Conservation (phyloP, 2,888 invertebrate species). For the Mesochorus sp. region DNA sequence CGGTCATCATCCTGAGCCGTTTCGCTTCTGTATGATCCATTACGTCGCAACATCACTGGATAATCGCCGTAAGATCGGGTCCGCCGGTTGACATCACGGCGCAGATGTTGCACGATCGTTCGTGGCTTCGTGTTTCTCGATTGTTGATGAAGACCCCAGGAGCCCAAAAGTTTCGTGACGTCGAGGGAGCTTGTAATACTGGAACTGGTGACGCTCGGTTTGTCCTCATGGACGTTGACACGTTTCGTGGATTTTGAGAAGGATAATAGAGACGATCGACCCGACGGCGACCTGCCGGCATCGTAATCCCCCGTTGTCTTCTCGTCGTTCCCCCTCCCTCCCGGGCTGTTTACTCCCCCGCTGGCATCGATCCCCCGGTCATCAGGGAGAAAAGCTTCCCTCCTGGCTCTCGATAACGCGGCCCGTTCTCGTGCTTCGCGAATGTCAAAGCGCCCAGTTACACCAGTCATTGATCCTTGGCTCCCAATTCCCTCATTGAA, state of each 20-base stretch:
- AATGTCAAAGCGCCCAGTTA: neutral
- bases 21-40: neutral
- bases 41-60: neutral
- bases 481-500: neutral
- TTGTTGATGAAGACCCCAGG: slow-evolving; percentile 57
- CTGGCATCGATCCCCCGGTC: neutral
- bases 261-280: slow-evolving; percentile 22
- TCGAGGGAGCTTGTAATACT: neutral
- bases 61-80: neutral
- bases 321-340: neutral
- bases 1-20: neutral
- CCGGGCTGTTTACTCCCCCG: neutral
- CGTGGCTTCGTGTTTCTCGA: slow-evolving; percentile 59
- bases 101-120: slow-evolving; percentile 54
- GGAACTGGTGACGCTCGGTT: slow-evolving; percentile 6
- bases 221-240: neutral
- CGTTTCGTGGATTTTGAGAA: slow-evolving; percentile 7
- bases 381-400: neutral
- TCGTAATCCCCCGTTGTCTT: slow-evolving; percentile 11
- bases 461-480: neutral
- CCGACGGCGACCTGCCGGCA: neutral
- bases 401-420: neutral
- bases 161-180: slow-evolving; percentile 28
- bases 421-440: neutral
- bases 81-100: slow-evolving; percentile 25